A percentile compares a stretch with the other conserved stretches of the same genome.
phyloP scores from a whole-genome alignment of 2,888 invertebrate genomes.

The Dynastes maya region DNA sequence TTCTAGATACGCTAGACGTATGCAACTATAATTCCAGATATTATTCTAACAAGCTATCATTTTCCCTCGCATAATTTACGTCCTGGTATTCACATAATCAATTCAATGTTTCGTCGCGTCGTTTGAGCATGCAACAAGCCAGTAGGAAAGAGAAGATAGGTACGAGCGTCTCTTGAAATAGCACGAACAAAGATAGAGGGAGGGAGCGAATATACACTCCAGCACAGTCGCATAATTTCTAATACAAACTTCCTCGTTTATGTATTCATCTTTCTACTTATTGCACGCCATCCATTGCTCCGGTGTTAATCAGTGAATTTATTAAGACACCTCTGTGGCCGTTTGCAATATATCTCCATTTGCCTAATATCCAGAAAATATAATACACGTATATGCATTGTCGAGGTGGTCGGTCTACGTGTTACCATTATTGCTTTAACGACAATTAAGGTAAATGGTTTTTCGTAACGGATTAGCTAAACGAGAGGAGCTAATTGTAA shows the following conservation, averaged over 20 bases:
- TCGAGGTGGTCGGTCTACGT: too few relatives aligned
- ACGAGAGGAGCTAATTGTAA: too few relatives aligned
- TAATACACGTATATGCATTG: too few relatives aligned
- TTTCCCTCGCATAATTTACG: constrained; percentile 29
- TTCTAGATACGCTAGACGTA: not conserved
- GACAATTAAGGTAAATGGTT: too few relatives aligned
- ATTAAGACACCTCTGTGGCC: constrained; percentile 48
- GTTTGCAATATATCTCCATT: constrained; percentile 42
- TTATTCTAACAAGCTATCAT: constrained; percentile 39
- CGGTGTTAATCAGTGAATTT: constrained; percentile 50
- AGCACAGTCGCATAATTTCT: constrained; percentile 41
- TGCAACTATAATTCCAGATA: constrained; percentile 22
- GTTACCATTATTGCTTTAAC: too few relatives aligned
- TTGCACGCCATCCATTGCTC: constrained; percentile 39
- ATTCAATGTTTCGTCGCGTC: constrained; percentile 14
- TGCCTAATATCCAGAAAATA: constrained; percentile 18
- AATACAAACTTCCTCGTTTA: constrained; percentile 45
- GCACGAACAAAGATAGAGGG: not conserved
- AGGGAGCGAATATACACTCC: not conserved
- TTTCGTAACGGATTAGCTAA: too few relatives aligned
- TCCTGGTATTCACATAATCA: constrained; percentile 30
- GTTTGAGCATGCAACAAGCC: not conserved
- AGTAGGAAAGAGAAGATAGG: not conserved
- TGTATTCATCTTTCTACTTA: constrained; percentile 42
- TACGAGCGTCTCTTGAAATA: not conserved